Conservation (phyloP, 2,888 invertebrate species). For the Trachelus troglodyta region DNA sequence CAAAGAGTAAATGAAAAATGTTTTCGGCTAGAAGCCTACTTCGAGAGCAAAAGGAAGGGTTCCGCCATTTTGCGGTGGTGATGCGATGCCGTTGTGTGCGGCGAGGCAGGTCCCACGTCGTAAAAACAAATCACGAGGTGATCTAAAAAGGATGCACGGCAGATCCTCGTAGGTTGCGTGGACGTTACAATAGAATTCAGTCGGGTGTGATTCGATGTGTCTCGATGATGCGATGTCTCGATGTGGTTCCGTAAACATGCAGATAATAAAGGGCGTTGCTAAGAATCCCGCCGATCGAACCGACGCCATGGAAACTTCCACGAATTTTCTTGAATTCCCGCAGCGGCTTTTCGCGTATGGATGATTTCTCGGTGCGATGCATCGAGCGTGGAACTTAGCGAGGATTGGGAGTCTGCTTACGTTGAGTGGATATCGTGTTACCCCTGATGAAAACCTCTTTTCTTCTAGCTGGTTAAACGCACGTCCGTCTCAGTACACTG, state of each 20-base stretch:
- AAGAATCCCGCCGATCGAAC: conserved; percentile 8
- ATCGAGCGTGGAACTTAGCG: background rate
- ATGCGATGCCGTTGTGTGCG: conserved; percentile 11
- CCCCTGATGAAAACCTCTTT: conserved; percentile 1
- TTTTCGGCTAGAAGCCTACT: background rate
- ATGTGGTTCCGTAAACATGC: background rate
- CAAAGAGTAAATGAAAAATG: background rate
- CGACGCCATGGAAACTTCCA: conserved; percentile 19
- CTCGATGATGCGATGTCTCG: background rate
- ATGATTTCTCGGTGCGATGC: background rate
- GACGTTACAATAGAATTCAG: background rate
- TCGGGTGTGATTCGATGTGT: background rate
- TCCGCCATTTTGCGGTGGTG: conserved; percentile 39
- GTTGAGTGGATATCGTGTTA: background rate
- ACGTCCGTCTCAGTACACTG: conserved; percentile 36
- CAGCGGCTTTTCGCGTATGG: background rate
- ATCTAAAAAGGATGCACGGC: background rate
- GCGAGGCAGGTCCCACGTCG: conserved; percentile 24
- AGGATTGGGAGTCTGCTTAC: background rate
- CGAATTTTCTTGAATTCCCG: conserved; percentile 5
- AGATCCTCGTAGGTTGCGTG: background rate
- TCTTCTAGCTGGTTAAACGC: conserved; percentile 11
- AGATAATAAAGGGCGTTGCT: conserved; percentile 6
- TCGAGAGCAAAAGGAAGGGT: conserved; percentile 6
- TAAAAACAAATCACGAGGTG: conserved; percentile 3